Base-by-base conservation (phyloP, 1,140 invertebrate genomes). In the Zophobas atratus region DNA sequence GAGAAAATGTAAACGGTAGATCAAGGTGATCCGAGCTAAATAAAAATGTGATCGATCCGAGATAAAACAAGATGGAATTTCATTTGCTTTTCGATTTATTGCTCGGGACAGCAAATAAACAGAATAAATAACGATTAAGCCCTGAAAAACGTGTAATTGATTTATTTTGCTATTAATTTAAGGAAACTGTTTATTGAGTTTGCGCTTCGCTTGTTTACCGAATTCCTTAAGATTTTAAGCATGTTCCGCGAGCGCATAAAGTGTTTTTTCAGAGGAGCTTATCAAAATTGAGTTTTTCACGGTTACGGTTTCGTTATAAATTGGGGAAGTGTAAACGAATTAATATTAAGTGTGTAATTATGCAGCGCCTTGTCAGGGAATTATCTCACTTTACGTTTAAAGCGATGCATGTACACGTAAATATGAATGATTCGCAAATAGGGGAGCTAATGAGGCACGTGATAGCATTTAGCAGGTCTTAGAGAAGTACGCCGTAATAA, bases 381-480 rank as follows among this genome's bases (percentile, higher is more conserved):
- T 73, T 73, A 55, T 73, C 71, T 73, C 36, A 73, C 49, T 73
- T 56, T 73, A 73, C 55, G 71, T 73, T 39, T 73, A 39, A 41
- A 55, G 71, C 49, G 38, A 56, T 73, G 51, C 49, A 73, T 73
- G 55, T 73, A 73, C 71, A 73, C 71, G 49, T 73, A 73, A 73
- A 73, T 73, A 73, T 73, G 71, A 73, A 73, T 73, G 71, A 73
- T 73, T 73, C 56, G 71, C 71, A 73, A 73, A 73, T 56, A 73
- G 71, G 71, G 71, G 71, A 73, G 71, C 49, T 73, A 73, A 73
- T 73, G 71, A 73, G 51, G 71, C 71, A 73, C 71, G 71, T 73
- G 71, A 73, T 43, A 56, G 71, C 71, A 73, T 73, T 73, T 73
- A 73, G 49, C 71, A 73, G 71, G 71, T 73, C 71, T 73, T 73